Evolutionary conservation across 2,797 vertebrate species (phyloP).

Genomic region (Malurus leucopterus): DNA sequence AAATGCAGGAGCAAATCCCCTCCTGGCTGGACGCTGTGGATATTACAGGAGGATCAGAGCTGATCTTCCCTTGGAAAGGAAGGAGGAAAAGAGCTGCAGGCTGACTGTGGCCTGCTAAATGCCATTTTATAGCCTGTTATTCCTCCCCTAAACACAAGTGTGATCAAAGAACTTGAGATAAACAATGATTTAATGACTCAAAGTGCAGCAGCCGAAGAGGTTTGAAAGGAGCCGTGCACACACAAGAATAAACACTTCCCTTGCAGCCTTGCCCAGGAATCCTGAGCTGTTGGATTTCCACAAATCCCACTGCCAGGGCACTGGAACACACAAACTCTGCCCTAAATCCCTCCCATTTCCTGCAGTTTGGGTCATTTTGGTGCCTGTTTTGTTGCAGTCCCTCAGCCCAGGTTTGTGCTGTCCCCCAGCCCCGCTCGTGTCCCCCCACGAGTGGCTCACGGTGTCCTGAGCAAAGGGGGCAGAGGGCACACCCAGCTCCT

Average conservation of each 20-base stretch:
- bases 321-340: background rate
- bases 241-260: background rate
- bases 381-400: background rate
- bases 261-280: background rate
- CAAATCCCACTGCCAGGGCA: background rate
- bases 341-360: background rate
- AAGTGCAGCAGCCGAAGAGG: background rate
- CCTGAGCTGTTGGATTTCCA: background rate
- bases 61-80: background rate
- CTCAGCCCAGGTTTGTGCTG: background rate
- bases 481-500: rapidly evolving
- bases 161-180: background rate
- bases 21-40: background rate
- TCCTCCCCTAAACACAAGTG: background rate
- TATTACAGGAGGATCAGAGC: background rate
- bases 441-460: background rate
- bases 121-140: background rate
- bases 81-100: background rate
- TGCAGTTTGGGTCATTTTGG: background rate
- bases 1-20: background rate
- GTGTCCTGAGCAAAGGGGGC: background rate
- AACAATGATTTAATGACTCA: background rate
- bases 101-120: background rate
- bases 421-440: background rate
- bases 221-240: background rate